Evolutionary conservation across 2,888 invertebrate species (phyloP), one percentile per base, ranked within the genome.

Genomic region (Andricus curvator): DNA sequence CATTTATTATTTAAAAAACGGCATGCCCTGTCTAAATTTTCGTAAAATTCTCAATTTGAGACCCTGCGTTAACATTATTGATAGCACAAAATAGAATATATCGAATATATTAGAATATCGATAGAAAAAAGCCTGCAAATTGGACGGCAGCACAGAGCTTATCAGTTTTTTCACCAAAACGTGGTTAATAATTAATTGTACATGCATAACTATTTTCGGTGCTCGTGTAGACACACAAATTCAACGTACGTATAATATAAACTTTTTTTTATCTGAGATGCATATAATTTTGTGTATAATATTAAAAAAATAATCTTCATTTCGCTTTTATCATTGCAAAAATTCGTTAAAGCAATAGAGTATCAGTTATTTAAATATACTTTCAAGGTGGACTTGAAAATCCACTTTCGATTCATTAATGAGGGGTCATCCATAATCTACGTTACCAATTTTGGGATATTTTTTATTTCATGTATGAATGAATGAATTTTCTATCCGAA

Each of bases 171-270:
- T 25, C 29, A 17, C 0, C 9, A 48, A 51, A 44, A 48, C 17
- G 17, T 70, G 70, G 25, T 20, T 22, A 70, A 6, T 56, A 56
- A n/a, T n/a, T 56, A 20, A n/a, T 56, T 56, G 56, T 56, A 70
- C 25, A 51, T 44, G 48, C 17, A 70, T 51, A 70, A 70, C 41
- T 41, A 41, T n/a, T 67, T 37, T 51, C 70, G 48, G 70, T 70
- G 70, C 48, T 70, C 48, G 70, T 70, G 48, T 70, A 22, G 1
- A 48, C 37, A n/a, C 37, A 13, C 41, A 67, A 67, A 22, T 67
- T 67, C 22, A 44, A 67, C 48, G 70, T 70, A 48, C 29, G 25
- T 70, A 70, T 22, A 70, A 48, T 70, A 70, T 51, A 70, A 51
- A 67, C 20, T 29, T 70, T 70, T 4, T 44, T 68, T 25, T 37